Evolutionary conservation across 2,113 vertebrate genomes (phyloP).

Genomic region (Eretmochelys imbricata): DNA sequence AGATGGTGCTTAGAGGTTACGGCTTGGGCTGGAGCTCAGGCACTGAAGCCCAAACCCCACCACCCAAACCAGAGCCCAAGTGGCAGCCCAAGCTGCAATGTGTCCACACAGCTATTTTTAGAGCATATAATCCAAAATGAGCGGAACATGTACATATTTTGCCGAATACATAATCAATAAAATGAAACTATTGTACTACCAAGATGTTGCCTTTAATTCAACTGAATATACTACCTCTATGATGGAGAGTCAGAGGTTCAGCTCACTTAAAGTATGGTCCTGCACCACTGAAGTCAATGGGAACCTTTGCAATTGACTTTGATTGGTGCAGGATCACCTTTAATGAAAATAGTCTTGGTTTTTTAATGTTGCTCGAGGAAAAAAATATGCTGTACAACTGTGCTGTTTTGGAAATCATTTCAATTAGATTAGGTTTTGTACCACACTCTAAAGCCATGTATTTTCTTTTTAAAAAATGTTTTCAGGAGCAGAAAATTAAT

Average conservation of each 20-base stretch:
- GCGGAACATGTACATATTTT: neutral
- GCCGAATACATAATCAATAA: neutral
- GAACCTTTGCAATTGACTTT: neutral
- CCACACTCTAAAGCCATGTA: neutral
- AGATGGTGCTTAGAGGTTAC: neutral
- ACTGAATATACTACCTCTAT: conserved; percentile 31
- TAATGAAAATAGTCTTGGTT: neutral
- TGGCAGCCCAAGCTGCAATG: neutral
- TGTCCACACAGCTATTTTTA: neutral
- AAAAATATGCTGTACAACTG: neutral
- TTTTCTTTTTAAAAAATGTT: neutral
- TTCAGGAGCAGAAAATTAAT: conserved; percentile 8
- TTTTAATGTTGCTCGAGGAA: neutral
- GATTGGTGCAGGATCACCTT: neutral
- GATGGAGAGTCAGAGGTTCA: neutral
- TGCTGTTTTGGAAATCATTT: conserved; percentile 13
- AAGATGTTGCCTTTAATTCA: conserved; percentile 24
- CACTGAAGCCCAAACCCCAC: neutral
- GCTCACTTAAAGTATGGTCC: neutral
- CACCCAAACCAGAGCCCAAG: neutral
- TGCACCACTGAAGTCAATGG: neutral
- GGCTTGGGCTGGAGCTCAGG: neutral
- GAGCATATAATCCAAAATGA: neutral
- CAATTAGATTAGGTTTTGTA: conserved; percentile 31
- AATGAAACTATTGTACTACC: neutral